phyloP scores from a whole-genome alignment of 2,888 invertebrate genomes.

The Sphaeridia pumilis region DNA sequence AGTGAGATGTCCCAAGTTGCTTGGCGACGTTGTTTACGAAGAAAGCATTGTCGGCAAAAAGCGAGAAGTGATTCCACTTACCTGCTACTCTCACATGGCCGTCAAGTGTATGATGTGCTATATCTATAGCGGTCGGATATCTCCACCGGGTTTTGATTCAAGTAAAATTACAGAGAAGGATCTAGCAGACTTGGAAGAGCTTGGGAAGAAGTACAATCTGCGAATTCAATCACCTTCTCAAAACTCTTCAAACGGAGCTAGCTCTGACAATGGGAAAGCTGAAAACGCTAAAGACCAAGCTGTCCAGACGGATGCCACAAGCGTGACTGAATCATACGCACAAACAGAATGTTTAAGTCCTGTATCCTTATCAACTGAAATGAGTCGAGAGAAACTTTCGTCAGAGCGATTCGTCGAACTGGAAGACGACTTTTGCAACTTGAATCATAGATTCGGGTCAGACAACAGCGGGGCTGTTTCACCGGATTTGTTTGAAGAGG shows the following conservation, averaged over 20 bases:
- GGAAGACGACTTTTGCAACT: no score
- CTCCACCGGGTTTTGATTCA: conserved; percentile 4
- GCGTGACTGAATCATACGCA: not conserved
- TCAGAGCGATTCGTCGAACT: no score
- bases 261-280: not conserved
- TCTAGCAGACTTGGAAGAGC: conserved; percentile 8
- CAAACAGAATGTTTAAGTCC: no score
- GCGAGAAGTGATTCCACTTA: conserved; percentile 20
- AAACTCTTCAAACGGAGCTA: not conserved
- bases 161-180: not conserved
- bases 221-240: not conserved
- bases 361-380: no score
- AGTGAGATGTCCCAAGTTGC: conserved; percentile 41
- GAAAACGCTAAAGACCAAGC: not conserved
- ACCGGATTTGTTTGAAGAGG: not conserved
- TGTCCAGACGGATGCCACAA: not conserved
- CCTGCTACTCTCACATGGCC: conserved; percentile 17
- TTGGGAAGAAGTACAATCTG: conserved; percentile 10
- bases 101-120: conserved; percentile 24
- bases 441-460: no score
- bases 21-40: conserved; percentile 38
- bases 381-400: no score
- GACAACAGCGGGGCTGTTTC: not conserved
- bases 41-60: conserved; percentile 9
- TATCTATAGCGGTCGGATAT: conserved; percentile 20